These are phyloP conservation scores for Dromas ardeola DNA, from an alignment of 2,113 vertebrate genomes.

Conservation along the genomic window DNA sequence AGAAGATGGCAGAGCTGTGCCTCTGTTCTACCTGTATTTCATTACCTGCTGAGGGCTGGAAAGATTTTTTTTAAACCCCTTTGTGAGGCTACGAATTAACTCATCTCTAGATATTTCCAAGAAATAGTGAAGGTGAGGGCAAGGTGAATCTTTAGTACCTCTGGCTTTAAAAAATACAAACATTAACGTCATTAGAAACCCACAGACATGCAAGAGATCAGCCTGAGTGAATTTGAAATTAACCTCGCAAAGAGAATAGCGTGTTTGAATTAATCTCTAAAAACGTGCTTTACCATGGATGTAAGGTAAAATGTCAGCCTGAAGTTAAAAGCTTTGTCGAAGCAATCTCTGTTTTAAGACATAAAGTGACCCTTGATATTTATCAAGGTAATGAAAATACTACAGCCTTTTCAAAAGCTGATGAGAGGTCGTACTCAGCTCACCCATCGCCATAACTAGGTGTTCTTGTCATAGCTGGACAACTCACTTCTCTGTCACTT, in stretches of 20 bases:
- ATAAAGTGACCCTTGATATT: slow-evolving; percentile 56
- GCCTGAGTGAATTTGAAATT: background rate
- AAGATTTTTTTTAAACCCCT: background rate
- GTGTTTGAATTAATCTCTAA: slow-evolving; percentile 26
- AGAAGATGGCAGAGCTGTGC: background rate
- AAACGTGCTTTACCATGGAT: background rate
- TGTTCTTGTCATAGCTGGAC: background rate
- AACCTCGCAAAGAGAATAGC: slow-evolving; percentile 5
- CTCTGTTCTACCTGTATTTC: background rate
- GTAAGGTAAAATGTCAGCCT: slow-evolving; percentile 8
- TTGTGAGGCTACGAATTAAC: background rate
- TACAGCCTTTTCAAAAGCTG: background rate
- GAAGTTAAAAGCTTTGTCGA: slow-evolving; percentile 27
- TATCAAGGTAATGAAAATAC: slow-evolving; percentile 58
- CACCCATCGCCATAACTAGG: background rate
- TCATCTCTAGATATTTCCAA: background rate
- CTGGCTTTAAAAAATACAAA: slow-evolving; percentile 28
- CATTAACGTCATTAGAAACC: background rate
- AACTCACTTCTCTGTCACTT: background rate
- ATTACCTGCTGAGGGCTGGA: background rate
- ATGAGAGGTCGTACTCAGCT: background rate
- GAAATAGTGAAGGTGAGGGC: slow-evolving; percentile 2
- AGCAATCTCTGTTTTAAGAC: slow-evolving; percentile 30
- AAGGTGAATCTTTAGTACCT: slow-evolving; percentile 26
- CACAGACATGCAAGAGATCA: background rate